phyloP scores from a whole-genome alignment of 2,888 invertebrate species.

The Pantelozetes paolii region DNA sequence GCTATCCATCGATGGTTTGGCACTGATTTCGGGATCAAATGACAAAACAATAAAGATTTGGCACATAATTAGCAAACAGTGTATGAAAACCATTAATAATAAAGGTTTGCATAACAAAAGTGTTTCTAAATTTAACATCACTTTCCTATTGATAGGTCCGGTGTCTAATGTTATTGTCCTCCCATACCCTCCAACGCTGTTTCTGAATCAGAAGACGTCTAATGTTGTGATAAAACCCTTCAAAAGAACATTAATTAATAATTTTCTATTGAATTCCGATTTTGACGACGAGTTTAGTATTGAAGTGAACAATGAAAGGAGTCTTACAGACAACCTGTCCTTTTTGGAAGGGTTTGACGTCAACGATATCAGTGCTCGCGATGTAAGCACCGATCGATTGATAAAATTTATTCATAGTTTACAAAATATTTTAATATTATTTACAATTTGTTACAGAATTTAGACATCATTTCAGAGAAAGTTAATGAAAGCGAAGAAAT shows the following conservation, averaged over 20 bases:
- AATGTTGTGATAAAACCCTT: not conserved
- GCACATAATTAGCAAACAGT: conserved; percentile 72
- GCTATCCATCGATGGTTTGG: conserved; percentile 66
- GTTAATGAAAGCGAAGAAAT: conserved; percentile 4
- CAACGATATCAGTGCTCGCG: not conserved
- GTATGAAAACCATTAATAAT: conserved; percentile 64
- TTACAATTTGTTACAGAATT: conserved; percentile 31
- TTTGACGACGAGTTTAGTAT: not conserved
- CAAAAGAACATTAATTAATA: conserved; percentile 8
- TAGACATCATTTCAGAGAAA: not conserved
- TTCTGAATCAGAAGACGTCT: not conserved
- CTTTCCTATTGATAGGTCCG: not conserved
- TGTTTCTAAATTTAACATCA: not conserved
- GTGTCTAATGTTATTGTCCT: conserved; percentile 36
- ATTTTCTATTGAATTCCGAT: conserved; percentile 5
- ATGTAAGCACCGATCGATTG: conserved; percentile 10
- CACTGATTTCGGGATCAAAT: conserved; percentile 69
- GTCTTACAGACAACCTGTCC: not conserved
- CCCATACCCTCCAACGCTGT: conserved; percentile 13
- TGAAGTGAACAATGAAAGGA: not conserved
- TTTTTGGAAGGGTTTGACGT: not conserved
- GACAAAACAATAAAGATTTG: conserved; percentile 72
- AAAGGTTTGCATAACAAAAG: conserved; percentile 58
- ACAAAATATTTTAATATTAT: not conserved
- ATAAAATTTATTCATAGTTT: not conserved